phyloP scores from a whole-genome alignment of 1,140 invertebrate genomes.

The Papilio xuthus region DNA sequence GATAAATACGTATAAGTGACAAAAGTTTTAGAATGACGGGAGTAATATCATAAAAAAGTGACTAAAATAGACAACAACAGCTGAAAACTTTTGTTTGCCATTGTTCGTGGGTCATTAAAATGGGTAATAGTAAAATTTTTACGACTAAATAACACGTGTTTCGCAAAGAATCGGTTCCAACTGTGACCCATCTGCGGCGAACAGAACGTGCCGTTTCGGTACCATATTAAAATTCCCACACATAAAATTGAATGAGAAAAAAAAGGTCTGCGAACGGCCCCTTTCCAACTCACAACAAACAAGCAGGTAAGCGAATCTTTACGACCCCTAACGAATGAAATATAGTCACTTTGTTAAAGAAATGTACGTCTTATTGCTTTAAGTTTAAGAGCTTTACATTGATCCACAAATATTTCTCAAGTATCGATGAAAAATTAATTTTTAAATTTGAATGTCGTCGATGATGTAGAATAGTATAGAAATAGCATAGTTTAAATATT shows the following conservation, averaged over 20 bases:
- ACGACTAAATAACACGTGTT: conserved; percentile 60
- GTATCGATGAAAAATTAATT: conserved; percentile 46
- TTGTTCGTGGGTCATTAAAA: conserved; percentile 24
- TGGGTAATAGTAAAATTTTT: conserved; percentile 30
- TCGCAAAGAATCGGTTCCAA: conserved; percentile 62
- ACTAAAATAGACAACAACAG: conserved; percentile 10
- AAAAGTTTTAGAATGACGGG: neutral
- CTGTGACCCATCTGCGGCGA: conserved; percentile 70
- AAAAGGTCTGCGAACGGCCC: conserved; percentile 70
- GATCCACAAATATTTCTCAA: neutral
- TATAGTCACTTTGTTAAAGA: conserved; percentile 59
- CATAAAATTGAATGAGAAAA: conserved; percentile 74
- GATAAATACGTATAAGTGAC: neutral
- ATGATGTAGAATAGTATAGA: conserved; percentile 31
- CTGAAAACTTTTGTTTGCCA: conserved; percentile 24
- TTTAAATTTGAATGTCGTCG: conserved; percentile 34
- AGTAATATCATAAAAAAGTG: neutral
- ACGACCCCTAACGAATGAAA: conserved; percentile 68
- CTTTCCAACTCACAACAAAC: conserved; percentile 75
- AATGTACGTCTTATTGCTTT: conserved; percentile 70
- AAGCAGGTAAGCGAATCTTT: conserved; percentile 79
- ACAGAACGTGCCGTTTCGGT: conserved; percentile 74
- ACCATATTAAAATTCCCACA: conserved; percentile 78
- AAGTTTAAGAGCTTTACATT: conserved; percentile 52
- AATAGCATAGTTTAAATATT: neutral